phyloP scores from a whole-genome alignment of 2,113 vertebrate species.

The Gymnobelideus leadbeateri region DNA sequence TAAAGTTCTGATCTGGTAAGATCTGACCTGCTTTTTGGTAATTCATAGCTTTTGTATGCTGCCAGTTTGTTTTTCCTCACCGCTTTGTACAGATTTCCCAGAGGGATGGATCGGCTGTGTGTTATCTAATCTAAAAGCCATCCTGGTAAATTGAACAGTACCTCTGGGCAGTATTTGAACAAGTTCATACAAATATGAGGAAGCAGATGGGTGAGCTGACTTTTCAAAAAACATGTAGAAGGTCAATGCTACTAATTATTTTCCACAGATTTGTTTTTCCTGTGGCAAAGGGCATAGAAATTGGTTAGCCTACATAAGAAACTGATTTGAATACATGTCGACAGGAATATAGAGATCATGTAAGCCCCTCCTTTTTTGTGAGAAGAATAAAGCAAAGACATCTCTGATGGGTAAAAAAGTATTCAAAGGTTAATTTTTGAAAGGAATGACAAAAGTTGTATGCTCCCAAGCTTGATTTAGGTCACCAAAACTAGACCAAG shows the following conservation, averaged over 20 bases:
- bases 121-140: constrained; percentile 76
- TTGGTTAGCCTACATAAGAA: background rate
- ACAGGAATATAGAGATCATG: background rate
- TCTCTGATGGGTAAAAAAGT: background rate
- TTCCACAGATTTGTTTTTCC: constrained; percentile 46
- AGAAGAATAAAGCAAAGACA: background rate
- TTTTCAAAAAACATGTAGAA: constrained; percentile 63
- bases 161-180: constrained; percentile 15
- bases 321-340: background rate
- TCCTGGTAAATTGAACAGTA: constrained; percentile 70
- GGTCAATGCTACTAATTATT: constrained; percentile 61
- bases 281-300: background rate
- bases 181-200: constrained; percentile 64
- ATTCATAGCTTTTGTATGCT: constrained; percentile 46
- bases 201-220: constrained; percentile 60
- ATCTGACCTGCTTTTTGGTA: constrained; percentile 23
- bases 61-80: constrained; percentile 58
- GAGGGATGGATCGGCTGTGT: constrained; percentile 59
- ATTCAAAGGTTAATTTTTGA: background rate
- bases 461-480: background rate
- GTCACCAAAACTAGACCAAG: background rate
- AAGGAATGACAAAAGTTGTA: background rate
- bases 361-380: background rate
- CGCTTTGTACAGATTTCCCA: constrained; percentile 65
- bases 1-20: background rate